These are phyloP conservation scores for Dicerorhinus sumatrensis DNA, from an alignment of 2,113 vertebrate species.

Conservation along the genomic window DNA sequence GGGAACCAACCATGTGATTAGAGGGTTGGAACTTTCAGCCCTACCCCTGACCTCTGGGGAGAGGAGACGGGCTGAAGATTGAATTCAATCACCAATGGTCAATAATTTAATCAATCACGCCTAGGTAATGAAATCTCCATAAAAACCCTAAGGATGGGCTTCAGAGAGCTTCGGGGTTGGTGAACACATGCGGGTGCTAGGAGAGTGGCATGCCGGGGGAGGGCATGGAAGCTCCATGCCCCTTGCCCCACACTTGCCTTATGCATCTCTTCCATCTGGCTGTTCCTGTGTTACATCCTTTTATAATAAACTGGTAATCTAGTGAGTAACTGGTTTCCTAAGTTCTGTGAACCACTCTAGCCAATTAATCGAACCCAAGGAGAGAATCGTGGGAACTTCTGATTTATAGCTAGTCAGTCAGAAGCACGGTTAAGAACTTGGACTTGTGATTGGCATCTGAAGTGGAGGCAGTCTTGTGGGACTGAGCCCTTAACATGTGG, in stretches of 20 bases:
- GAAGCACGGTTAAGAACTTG: neutral
- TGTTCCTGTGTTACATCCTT: neutral
- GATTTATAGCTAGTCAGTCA: neutral
- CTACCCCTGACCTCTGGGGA: neutral
- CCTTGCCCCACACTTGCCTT: neutral
- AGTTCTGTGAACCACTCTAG: neutral
- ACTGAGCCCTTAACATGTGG: neutral
- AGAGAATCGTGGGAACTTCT: neutral
- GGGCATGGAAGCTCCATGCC: neutral
- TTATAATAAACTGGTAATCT: neutral
- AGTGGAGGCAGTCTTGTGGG: neutral
- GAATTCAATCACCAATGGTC: neutral
- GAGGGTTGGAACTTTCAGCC: neutral
- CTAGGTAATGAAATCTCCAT: neutral
- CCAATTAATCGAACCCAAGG: neutral
- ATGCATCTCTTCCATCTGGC: neutral
- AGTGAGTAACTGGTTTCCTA: neutral
- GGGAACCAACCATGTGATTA: neutral
- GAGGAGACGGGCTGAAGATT: neutral
- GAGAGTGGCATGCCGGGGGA: neutral
- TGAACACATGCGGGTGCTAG: neutral
- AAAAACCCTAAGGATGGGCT: neutral
- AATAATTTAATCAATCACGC: neutral
- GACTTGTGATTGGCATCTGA: neutral
- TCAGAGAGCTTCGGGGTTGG: neutral